phyloP scores from a whole-genome alignment of 2,797 vertebrate genomes.

The Sebastes minor region DNA sequence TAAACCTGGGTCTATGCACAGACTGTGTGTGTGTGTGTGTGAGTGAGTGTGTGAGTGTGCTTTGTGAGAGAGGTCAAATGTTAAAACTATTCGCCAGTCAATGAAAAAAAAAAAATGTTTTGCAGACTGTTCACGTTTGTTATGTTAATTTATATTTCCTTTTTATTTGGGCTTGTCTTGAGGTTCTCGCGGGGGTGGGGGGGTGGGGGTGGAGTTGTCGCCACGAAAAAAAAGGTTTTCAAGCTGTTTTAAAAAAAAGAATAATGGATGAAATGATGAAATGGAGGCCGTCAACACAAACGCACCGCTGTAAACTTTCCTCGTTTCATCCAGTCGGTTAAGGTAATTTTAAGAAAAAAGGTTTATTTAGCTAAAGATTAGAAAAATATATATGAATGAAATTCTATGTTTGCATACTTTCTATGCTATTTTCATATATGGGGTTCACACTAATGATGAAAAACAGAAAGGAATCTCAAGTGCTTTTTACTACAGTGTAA shows the following conservation, averaged over 20 bases:
- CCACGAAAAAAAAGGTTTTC: slow-evolving; percentile 55
- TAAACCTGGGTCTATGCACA: slow-evolving; percentile 74
- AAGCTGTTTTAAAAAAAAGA: slow-evolving; percentile 27
- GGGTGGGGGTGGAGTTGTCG: slow-evolving; percentile 2
- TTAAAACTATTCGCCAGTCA: slow-evolving; percentile 56
- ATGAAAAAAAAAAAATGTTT: slow-evolving; percentile 40
- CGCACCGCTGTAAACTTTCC: slow-evolving; percentile 53
- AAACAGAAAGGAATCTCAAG: slow-evolving; percentile 78
- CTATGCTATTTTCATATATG: slow-evolving; percentile 87
- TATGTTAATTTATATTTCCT: slow-evolving; percentile 75
- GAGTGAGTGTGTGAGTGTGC: slow-evolving; percentile 14
- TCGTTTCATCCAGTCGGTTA: slow-evolving; percentile 71
- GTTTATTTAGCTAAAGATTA: slow-evolving; percentile 81
- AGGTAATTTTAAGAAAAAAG: slow-evolving; percentile 71
- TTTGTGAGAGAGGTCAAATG: slow-evolving; percentile 46
- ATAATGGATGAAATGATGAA: slow-evolving; percentile 56
- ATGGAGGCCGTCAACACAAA: slow-evolving; percentile 54
- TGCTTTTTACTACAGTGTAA: slow-evolving; percentile 87
- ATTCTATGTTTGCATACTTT: slow-evolving; percentile 84
- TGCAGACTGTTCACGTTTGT: slow-evolving; percentile 71
- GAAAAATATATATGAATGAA: slow-evolving; percentile 73
- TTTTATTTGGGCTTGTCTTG: slow-evolving; percentile 60
- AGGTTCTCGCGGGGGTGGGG: slow-evolving; percentile 20
- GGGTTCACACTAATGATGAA: slow-evolving; percentile 83
- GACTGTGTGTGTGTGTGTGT: not conserved